phyloP scores from a whole-genome alignment of 2,797 vertebrate genomes.

The Loris lydekkerianus region DNA sequence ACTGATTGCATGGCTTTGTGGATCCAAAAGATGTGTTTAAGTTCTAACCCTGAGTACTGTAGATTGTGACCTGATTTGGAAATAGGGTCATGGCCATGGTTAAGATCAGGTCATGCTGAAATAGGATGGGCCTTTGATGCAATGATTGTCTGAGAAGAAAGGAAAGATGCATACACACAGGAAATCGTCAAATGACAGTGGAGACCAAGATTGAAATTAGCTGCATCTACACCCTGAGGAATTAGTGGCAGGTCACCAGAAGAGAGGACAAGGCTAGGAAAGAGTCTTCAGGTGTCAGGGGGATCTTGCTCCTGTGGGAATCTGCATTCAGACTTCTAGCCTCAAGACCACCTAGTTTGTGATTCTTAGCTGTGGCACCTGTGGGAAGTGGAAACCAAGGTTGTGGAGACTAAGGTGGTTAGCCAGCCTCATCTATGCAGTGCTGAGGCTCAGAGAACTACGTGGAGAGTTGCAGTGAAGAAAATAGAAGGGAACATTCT shows the following conservation, averaged over 20 bases:
- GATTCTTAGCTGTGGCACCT: background rate
- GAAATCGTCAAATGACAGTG: accelerated
- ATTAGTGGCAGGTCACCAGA: background rate
- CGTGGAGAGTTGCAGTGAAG: background rate
- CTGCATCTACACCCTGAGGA: no score
- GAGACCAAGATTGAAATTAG: background rate
- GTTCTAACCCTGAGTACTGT: background rate
- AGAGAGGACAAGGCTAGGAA: background rate
- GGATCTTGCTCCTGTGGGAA: background rate
- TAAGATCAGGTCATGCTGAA: background rate
- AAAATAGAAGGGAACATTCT: background rate
- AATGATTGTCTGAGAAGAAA: background rate
- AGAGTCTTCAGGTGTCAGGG: background rate
- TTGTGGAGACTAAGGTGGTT: background rate
- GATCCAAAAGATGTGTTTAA: background rate
- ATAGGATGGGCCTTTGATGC: background rate
- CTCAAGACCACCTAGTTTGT: background rate
- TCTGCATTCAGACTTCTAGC: background rate
- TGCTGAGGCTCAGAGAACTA: no score
- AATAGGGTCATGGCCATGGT: background rate
- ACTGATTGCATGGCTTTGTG: background rate
- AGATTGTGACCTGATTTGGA: conserved; percentile 3
- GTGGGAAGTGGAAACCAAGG: background rate
- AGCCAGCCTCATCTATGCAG: no score
- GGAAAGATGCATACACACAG: background rate